Percentiles rank a stretch among this genome's conserved stretches.
These are phyloP conservation scores for Acheta domesticus DNA, from an alignment of 2,888 invertebrate species.

Conservation along the genomic window DNA sequence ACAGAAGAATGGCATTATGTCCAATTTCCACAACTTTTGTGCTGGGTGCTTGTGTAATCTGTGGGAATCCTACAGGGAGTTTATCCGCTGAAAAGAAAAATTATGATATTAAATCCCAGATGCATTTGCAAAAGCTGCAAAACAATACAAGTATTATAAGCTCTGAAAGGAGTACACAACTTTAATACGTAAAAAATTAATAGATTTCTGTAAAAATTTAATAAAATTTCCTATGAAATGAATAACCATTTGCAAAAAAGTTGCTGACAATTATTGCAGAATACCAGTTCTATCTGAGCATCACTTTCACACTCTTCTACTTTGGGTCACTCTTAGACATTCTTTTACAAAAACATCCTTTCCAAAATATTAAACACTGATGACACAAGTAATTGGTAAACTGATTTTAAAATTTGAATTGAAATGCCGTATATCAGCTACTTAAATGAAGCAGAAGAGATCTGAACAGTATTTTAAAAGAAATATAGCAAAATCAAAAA, in stretches of 20 bases:
- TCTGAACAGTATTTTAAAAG: too few relatives aligned
- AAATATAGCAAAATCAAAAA: too few relatives aligned
- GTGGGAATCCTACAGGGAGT: constrained; percentile 88
- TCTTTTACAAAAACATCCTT: too few relatives aligned
- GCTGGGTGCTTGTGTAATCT: constrained; percentile 79
- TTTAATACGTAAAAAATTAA: not conserved
- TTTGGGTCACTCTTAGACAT: too few relatives aligned
- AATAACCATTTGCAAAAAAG: constrained; percentile 20
- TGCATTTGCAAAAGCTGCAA: too few relatives aligned
- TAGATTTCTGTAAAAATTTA: not conserved
- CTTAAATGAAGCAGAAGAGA: too few relatives aligned
- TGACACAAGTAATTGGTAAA: too few relatives aligned
- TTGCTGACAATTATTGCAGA: not conserved
- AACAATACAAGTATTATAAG: not conserved
- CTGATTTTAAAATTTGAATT: too few relatives aligned
- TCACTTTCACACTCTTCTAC: too few relatives aligned
- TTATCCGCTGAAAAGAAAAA: constrained; percentile 67
- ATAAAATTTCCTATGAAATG: not conserved
- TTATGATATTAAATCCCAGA: constrained; percentile 26
- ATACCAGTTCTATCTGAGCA: not conserved
- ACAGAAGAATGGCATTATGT: constrained; percentile 83
- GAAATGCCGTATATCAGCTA: too few relatives aligned
- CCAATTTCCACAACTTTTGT: constrained; percentile 96
- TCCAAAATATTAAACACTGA: too few relatives aligned
- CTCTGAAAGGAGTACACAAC: not conserved